A percentile compares a stretch with the other conserved stretches of the same genome.
Evolutionary conservation across 2,888 invertebrate species (phyloP).

Genomic region (Andrena hattorfiana): DNA sequence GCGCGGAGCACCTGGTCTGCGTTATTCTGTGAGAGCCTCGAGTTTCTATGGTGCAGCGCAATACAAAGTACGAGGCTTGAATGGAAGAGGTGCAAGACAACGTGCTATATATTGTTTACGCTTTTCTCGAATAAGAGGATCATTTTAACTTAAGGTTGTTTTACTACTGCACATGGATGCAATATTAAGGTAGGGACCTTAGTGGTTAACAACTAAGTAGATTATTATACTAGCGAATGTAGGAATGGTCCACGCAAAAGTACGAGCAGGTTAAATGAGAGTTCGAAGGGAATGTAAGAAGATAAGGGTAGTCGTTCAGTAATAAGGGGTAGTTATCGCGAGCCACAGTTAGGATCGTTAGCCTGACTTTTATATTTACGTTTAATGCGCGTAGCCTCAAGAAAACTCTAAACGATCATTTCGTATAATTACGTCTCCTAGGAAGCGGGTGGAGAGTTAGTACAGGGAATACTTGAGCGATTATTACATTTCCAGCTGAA

Average conservation of each 20-base stretch:
- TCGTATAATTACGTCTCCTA: neutral
- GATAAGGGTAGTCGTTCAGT: neutral
- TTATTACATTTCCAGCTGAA: neutral
- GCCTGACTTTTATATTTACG: neutral
- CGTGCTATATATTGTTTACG: constrained; percentile 51
- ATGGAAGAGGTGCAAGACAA: constrained; percentile 61
- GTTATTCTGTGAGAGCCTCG: too few relatives aligned
- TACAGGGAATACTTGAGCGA: neutral
- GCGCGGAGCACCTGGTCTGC: too few relatives aligned
- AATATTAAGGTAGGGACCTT: neutral
- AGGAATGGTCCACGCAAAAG: constrained; percentile 6
- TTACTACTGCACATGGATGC: neutral
- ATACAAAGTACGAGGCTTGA: constrained; percentile 55
- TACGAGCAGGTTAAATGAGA: neutral
- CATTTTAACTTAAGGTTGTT: neutral
- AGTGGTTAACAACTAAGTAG: neutral
- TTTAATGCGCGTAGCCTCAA: neutral
- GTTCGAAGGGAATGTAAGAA: neutral
- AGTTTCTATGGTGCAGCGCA: constrained; percentile 19
- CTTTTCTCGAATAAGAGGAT: neutral
- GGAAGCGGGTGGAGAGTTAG: neutral
- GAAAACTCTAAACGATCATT: neutral
- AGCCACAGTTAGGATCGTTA: neutral
- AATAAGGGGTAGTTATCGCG: neutral
- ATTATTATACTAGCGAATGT: constrained; percentile 2